Conservation (phyloP, 2,888 invertebrate genomes). For the Amblyjoppa fuscipennis region DNA sequence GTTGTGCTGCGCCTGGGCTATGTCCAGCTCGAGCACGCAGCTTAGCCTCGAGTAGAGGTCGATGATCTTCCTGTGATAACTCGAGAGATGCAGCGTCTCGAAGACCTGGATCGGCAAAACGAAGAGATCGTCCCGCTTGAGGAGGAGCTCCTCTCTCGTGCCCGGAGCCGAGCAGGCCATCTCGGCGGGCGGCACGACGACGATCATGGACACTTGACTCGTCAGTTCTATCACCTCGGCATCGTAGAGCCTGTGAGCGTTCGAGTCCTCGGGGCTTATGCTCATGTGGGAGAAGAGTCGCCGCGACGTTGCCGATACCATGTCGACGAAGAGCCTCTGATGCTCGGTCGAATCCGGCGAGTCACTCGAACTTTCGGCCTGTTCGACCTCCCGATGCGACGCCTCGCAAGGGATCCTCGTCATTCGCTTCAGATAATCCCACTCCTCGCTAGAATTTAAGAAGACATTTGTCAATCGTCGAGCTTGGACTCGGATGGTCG, state of each 20-base stretch:
- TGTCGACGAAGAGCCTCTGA: slow-evolving; percentile 92
- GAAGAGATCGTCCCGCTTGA: slow-evolving; percentile 92
- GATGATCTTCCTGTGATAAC: slow-evolving; percentile 96
- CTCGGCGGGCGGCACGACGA: slow-evolving; percentile 96
- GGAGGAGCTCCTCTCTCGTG: slow-evolving; percentile 93
- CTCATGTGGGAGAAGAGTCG: slow-evolving; percentile 93
- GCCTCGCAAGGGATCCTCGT: slow-evolving; percentile 84
- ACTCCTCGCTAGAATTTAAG: slow-evolving; percentile 92
- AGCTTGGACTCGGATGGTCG: background rate
- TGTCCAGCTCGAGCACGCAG: slow-evolving; percentile 96
- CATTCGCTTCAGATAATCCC: slow-evolving; percentile 93
- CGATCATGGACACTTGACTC: slow-evolving; percentile 95
- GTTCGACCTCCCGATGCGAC: slow-evolving; percentile 72
- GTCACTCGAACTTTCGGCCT: slow-evolving; percentile 81
- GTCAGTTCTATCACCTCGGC: slow-evolving; percentile 97
- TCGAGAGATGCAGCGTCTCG: slow-evolving; percentile 97
- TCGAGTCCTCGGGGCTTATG: slow-evolving; percentile 89
- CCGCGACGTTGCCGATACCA: slow-evolving; percentile 91
- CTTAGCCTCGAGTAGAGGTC: slow-evolving; percentile 96
- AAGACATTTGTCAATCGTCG: background rate
- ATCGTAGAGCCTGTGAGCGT: slow-evolving; percentile 94
- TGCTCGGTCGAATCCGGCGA: slow-evolving; percentile 88
- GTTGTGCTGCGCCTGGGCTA: slow-evolving; percentile 95
- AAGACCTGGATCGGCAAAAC: slow-evolving; percentile 97
- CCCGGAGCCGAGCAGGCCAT: slow-evolving; percentile 96